A percentile compares a stretch with the other conserved stretches of the same genome.
phyloP scores from a whole-genome alignment of 2,113 vertebrate species.

The Xenus cinereus region DNA sequence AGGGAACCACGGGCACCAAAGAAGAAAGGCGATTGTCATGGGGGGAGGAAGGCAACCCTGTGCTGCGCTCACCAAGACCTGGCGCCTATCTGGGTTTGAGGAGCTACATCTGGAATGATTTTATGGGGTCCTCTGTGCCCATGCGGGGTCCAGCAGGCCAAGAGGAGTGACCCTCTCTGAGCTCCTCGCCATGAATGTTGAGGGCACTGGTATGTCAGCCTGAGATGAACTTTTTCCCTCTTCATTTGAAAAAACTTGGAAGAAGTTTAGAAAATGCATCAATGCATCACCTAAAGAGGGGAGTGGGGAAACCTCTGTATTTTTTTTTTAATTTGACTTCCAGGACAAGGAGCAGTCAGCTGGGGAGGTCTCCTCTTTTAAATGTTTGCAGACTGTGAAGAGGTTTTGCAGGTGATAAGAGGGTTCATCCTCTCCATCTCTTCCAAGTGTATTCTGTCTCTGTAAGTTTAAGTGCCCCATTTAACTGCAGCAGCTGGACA shows the following conservation, averaged over 20 bases:
- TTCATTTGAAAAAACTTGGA: constrained; percentile 28
- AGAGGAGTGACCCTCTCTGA: not conserved
- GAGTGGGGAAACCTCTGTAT: not conserved
- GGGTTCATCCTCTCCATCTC: not conserved
- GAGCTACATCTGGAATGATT: not conserved
- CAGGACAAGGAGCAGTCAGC: not conserved
- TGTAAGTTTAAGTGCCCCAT: not conserved
- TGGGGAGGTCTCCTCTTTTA: not conserved
- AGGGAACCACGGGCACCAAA: constrained; percentile 76
- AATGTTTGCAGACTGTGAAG: not conserved
- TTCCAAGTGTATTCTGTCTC: not conserved
- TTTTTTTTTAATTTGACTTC: not conserved
- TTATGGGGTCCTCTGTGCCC: not conserved
- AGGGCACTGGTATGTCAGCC: not conserved
- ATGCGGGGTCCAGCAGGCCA: fast-evolving
- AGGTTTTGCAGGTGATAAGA: not conserved
- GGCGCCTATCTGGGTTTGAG: not conserved
- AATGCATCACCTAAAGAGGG: not conserved
- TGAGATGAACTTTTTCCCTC: constrained; percentile 9
- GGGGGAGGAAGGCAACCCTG: not conserved
- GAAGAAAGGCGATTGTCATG: constrained; percentile 69
- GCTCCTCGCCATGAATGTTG: not conserved
- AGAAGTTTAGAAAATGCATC: constrained; percentile 17
- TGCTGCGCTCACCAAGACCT: not conserved
- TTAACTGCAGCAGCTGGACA: not conserved